Evolutionary conservation across 2,888 invertebrate species (phyloP).

Genomic region (Zeuzera pyrina): DNA sequence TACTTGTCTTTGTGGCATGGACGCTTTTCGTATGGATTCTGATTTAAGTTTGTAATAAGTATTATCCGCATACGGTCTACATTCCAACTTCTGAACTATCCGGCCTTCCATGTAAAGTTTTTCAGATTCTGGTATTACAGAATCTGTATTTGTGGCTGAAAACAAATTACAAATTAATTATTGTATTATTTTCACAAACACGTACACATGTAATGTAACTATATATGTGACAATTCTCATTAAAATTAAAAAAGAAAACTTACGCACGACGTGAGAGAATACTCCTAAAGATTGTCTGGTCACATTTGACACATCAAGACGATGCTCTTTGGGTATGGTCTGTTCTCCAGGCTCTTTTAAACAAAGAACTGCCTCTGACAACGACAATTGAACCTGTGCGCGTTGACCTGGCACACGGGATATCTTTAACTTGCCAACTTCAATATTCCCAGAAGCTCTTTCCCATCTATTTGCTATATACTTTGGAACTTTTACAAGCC

Average conservation of each 20-base stretch:
- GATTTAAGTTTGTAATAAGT: conserved; percentile 94
- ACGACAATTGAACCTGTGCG: conserved; percentile 89
- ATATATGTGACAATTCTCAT: neutral
- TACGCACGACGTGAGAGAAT: conserved; percentile 88
- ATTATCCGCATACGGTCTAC: conserved; percentile 89
- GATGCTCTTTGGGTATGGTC: conserved; percentile 91
- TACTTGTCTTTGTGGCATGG: conserved; percentile 88
- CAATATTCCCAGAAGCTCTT: conserved; percentile 90
- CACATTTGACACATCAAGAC: conserved; percentile 91
- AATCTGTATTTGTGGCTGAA: conserved; percentile 75
- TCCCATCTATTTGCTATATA: conserved; percentile 97
- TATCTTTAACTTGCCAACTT: conserved; percentile 95
- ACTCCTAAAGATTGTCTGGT: conserved; percentile 94
- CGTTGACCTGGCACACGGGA: conserved; percentile 84
- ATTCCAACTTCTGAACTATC: conserved; percentile 97
- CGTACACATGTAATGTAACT: neutral
- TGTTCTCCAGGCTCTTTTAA: conserved; percentile 85
- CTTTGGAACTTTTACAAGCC: conserved; percentile 97
- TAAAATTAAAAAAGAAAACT: conserved; percentile 31
- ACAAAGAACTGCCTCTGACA: conserved; percentile 86
- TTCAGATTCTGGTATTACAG: conserved; percentile 83
- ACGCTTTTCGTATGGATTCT: conserved; percentile 89
- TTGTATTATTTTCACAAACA: neutral
- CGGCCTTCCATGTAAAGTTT: conserved; percentile 93
- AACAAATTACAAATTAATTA: conserved; percentile 7